Conservation (phyloP, 1,140 invertebrate genomes). For the Zophobas morio region DNA sequence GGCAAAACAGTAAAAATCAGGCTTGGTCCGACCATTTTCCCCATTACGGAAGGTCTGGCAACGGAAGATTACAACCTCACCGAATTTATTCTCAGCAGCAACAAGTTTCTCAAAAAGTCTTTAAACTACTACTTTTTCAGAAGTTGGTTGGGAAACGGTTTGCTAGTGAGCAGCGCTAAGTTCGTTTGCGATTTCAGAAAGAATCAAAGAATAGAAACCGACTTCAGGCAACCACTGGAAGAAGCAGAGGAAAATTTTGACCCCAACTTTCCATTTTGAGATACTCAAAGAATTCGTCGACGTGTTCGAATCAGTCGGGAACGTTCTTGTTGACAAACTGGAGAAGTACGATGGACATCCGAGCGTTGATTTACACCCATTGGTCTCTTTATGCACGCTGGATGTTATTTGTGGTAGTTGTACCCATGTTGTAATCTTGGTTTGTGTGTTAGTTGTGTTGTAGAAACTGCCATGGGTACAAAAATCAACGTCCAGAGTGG, state of each 20-base stretch:
- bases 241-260: constrained; percentile 77
- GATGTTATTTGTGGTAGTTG: constrained; percentile 39
- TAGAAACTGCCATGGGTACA: too few species aligned
- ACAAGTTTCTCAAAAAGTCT: too few species aligned
- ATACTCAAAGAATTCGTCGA: constrained; percentile 82
- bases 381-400: not conserved
- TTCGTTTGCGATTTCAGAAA: too few species aligned
- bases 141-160: not conserved
- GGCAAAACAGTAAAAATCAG: too few species aligned
- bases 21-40: too few species aligned
- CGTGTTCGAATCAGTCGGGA: constrained; percentile 79
- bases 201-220: too few species aligned
- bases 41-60: too few species aligned
- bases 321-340: constrained; percentile 73
- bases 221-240: constrained; percentile 72
- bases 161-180: not conserved
- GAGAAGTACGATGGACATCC: constrained; percentile 46
- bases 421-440: not conserved
- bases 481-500: too few species aligned
- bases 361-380: constrained; percentile 59
- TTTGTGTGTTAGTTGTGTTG: too few species aligned
- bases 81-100: too few species aligned
- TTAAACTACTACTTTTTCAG: too few species aligned
- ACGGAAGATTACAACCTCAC: too few species aligned
- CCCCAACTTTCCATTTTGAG: constrained; percentile 88